Percentiles rank a stretch among this genome's conserved stretches.
Evolutionary conservation across 2,113 vertebrate genomes (phyloP).

Genomic region (Cheilinus undulatus): DNA sequence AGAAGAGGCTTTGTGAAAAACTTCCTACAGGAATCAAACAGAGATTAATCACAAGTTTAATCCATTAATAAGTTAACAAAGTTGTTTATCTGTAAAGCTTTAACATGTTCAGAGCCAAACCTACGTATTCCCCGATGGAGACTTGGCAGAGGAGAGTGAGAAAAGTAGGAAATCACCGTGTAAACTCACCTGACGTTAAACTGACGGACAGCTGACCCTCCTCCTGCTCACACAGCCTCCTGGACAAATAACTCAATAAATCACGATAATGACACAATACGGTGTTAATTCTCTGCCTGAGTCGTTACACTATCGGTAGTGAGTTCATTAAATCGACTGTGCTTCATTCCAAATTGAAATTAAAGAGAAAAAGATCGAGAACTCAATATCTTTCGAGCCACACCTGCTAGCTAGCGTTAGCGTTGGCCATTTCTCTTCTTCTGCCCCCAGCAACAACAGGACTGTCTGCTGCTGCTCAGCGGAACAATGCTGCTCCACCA

Average conservation of each 20-base stretch:
- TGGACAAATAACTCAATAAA: slow-evolving; percentile 8
- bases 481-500: neutral
- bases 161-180: neutral
- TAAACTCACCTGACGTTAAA: slow-evolving; percentile 41
- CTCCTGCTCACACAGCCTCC: slow-evolving; percentile 3
- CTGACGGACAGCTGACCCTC: slow-evolving; percentile 49
- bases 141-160: fast-evolving
- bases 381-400: slow-evolving; percentile 28
- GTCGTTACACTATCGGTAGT: neutral
- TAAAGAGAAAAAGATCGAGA: neutral
- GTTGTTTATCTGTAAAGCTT: slow-evolving; percentile 9
- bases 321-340: fast-evolving
- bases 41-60: neutral
- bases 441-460: slow-evolving; percentile 34
- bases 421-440: slow-evolving; percentile 36
- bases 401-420: slow-evolving; percentile 45
- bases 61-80: neutral
- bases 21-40: neutral
- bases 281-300: fast-evolving
- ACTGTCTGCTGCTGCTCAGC: neutral
- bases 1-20: neutral
- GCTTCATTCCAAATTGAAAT: fast-evolving
- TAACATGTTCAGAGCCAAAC: fast-evolving
- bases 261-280: neutral
- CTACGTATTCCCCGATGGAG: fast-evolving